Evolutionary conservation across 2,888 invertebrate species (phyloP), one percentile per base, ranked within the genome.

Genomic region (Bombyx huttoni): DNA sequence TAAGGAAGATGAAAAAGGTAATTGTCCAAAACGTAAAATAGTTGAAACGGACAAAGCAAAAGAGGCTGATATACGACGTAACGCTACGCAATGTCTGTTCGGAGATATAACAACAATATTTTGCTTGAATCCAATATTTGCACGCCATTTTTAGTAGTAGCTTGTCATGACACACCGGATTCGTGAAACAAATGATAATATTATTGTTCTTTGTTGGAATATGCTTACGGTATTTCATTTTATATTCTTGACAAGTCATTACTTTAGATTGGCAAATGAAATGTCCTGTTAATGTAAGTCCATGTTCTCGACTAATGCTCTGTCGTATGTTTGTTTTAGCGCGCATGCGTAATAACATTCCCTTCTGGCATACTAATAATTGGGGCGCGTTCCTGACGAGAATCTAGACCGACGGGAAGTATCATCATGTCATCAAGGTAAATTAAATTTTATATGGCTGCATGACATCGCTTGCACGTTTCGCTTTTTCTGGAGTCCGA

Each of bases 1-100:
- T 68, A 88, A 91, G 69, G 91, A 91, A 85, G 89, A 89, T 64
- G 86, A 78, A 75, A 87, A 89, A 89, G 89, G 89, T 89, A 89
- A 87, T 73, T 79, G 64, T 75, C 71, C 69, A 75, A 49, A 51
- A 53, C 35, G 40, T 51, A 52, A 49, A 40, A 46, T 49, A 51
- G 49, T 49, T 53, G 49, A 74, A 70, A 68, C 60, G 65, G 71
- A 67, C 63, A 62, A 56, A 54, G 64, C 65, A 56, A 59, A 63
- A 59, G 58, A 69, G 76, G 78, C 78, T 85, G 79, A 73, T 72
- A 70, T 68, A 73, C 66, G 63, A 70, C 64, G 71, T 85, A 84
- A 85, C 75, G 87, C 87, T 86, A 75, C 62, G 77, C 76, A 75
- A 63, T 81, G 68, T 78, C 71, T 68, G 59, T 68, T 62, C 72